Percentiles rank a stretch among this genome's conserved stretches.
phyloP scores from a whole-genome alignment of 2,888 invertebrate species.

The Nomada flava region DNA sequence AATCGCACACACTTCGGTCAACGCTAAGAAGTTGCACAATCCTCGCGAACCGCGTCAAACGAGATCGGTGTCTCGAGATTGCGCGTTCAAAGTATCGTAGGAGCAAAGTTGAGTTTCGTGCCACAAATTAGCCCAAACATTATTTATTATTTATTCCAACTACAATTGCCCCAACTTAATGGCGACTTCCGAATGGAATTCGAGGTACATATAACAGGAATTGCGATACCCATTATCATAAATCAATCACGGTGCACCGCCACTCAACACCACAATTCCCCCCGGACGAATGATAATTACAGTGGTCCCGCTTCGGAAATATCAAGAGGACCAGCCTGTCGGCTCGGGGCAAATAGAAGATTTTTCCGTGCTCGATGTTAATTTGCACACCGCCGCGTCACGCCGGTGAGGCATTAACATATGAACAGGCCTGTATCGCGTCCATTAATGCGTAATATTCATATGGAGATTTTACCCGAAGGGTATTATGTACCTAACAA shows the following conservation, averaged over 20 bases:
- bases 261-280: slow-evolving; percentile 50
- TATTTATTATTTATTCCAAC: too few relatives aligned
- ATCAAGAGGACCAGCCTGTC: slow-evolving; percentile 23
- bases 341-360: slow-evolving; percentile 47
- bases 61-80: slow-evolving; percentile 24
- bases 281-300: slow-evolving; percentile 63
- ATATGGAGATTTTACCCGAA: slow-evolving; percentile 78
- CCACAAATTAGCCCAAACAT: too few relatives aligned
- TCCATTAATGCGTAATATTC: slow-evolving; percentile 80
- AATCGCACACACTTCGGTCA: slow-evolving; percentile 20
- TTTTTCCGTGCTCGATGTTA: slow-evolving; percentile 63
- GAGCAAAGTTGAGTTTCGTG: too few relatives aligned
- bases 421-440: slow-evolving; percentile 77
- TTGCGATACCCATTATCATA: slow-evolving; percentile 56
- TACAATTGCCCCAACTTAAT: background rate
- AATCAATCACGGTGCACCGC: slow-evolving; percentile 60
- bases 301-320: slow-evolving; percentile 43
- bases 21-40: slow-evolving; percentile 36
- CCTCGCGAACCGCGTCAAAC: slow-evolving; percentile 34
- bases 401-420: slow-evolving; percentile 76
- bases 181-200: background rate
- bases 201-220: background rate
- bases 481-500: slow-evolving; percentile 80
- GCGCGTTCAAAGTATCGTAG: background rate
- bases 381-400: slow-evolving; percentile 63